These are phyloP conservation scores for Neoscelio sp. DNA, from an alignment of 2,888 invertebrate species.

Conservation along the genomic window DNA sequence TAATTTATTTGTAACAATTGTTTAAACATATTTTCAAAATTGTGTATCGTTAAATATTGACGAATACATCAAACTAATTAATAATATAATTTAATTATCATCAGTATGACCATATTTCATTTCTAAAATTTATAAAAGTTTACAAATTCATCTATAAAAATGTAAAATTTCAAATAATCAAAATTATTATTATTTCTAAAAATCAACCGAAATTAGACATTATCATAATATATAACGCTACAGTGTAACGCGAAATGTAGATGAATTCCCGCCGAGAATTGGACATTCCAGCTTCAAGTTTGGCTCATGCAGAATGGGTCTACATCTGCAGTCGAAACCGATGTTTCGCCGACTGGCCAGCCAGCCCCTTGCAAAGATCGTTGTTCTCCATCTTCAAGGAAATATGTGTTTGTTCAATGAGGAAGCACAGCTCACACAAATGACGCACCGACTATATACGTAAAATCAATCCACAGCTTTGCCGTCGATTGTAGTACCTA, in stretches of 20 bases:
- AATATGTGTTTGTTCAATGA: conserved; percentile 71
- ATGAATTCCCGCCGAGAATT: conserved; percentile 44
- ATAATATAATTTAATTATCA: too few relatives aligned
- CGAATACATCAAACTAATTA: too few relatives aligned
- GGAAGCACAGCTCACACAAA: conserved; percentile 74
- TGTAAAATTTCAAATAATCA: too few relatives aligned
- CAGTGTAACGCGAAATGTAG: conserved; percentile 35
- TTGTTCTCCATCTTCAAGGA: conserved; percentile 61
- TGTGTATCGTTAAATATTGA: too few relatives aligned
- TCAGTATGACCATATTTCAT: too few relatives aligned
- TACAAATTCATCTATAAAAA: too few relatives aligned
- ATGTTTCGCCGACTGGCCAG: conserved; percentile 54
- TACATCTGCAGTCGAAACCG: conserved; percentile 52
- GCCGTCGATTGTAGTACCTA: conserved; percentile 75
- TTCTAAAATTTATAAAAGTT: too few relatives aligned
- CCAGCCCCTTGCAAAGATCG: conserved; percentile 39
- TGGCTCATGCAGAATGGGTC: conserved; percentile 33
- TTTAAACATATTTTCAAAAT: too few relatives aligned
- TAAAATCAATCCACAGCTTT: conserved; percentile 80
- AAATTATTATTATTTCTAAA: too few relatives aligned
- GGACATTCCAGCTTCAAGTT: conserved; percentile 54
- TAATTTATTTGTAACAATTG: too few relatives aligned
- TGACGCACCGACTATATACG: conserved; percentile 75
- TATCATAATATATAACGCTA: conserved; percentile 51
- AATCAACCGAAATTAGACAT: too few relatives aligned